Evolutionary conservation across 2,797 vertebrate genomes (phyloP).

Genomic region (Chaenodraco wilsoni): DNA sequence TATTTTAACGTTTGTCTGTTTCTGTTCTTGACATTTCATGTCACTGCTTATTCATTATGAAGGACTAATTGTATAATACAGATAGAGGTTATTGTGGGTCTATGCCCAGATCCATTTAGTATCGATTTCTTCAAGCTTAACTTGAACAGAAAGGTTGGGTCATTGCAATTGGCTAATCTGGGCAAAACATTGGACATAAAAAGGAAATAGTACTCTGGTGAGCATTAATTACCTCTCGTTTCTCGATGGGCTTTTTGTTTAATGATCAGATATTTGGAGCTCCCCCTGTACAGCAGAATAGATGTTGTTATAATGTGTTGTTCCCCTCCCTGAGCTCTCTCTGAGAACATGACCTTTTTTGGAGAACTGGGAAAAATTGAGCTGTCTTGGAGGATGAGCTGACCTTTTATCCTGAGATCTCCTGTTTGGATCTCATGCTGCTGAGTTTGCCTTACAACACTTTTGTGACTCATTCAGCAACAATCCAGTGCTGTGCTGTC

Average conservation of each 20-base stretch:
- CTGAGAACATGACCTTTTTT: constrained; percentile 42
- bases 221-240: too few relatives aligned
- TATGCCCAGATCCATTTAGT: background rate
- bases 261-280: background rate
- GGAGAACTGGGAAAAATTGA: constrained; percentile 25
- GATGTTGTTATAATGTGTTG: too few relatives aligned
- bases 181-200: too few relatives aligned
- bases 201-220: too few relatives aligned
- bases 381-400: constrained; percentile 34
- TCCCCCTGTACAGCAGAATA: background rate
- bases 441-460: constrained; percentile 37
- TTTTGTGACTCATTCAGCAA: constrained; percentile 49
- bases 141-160: constrained; percentile 1
- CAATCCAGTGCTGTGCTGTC: constrained; percentile 13
- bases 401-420: constrained; percentile 51
- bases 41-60: too few relatives aligned
- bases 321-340: background rate
- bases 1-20: background rate
- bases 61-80: too few relatives aligned
- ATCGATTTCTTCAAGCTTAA: background rate
- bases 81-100: too few relatives aligned
- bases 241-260: background rate
- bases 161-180: background rate
- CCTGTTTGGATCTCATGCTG: constrained; percentile 27
- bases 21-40: too few relatives aligned